These are phyloP conservation scores for Melangyna quadrimaculata DNA, from an alignment of 2,888 invertebrate species.

Conservation along the genomic window DNA sequence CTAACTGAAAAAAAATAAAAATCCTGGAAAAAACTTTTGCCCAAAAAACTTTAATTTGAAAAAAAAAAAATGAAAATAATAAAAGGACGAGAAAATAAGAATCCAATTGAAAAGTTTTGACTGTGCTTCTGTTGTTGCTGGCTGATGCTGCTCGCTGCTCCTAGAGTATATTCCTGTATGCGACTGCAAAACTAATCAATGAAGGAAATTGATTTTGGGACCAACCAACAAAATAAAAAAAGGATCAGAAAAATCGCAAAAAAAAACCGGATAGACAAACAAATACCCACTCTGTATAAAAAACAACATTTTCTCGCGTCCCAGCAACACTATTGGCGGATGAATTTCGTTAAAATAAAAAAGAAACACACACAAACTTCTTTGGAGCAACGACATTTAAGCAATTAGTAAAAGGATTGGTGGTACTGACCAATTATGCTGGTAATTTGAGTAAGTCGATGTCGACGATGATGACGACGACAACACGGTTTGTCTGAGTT, in stretches of 20 bases:
- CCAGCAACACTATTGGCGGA: slow-evolving; percentile 16
- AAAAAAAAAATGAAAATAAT: slow-evolving; percentile 25
- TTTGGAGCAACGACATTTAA: slow-evolving; percentile 55
- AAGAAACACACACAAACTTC: slow-evolving; percentile 27
- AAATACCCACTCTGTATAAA: neutral
- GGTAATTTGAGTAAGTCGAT: slow-evolving; percentile 60
- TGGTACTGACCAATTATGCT: slow-evolving; percentile 66
- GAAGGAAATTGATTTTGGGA: slow-evolving; percentile 69
- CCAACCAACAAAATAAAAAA: slow-evolving; percentile 49
- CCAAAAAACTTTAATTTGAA: slow-evolving; percentile 68
- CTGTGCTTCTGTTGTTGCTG: slow-evolving; percentile 48
- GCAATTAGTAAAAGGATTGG: slow-evolving; percentile 63
- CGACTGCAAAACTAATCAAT: slow-evolving; percentile 71
- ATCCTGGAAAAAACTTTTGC: slow-evolving; percentile 33
- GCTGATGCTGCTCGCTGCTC: neutral
- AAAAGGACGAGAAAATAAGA: slow-evolving; percentile 62
- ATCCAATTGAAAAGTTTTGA: slow-evolving; percentile 72
- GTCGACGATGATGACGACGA: neutral
- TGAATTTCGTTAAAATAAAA: slow-evolving; percentile 21
- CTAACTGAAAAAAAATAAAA: slow-evolving; percentile 2
- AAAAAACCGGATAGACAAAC: neutral
- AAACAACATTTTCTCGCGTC: slow-evolving; percentile 26
- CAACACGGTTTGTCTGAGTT: slow-evolving; percentile 19
- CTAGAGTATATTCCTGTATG: slow-evolving; percentile 47
- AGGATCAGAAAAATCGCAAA: slow-evolving; percentile 43